phyloP scores from a whole-genome alignment of 2,797 vertebrate genomes.

The Poecilia picta region DNA sequence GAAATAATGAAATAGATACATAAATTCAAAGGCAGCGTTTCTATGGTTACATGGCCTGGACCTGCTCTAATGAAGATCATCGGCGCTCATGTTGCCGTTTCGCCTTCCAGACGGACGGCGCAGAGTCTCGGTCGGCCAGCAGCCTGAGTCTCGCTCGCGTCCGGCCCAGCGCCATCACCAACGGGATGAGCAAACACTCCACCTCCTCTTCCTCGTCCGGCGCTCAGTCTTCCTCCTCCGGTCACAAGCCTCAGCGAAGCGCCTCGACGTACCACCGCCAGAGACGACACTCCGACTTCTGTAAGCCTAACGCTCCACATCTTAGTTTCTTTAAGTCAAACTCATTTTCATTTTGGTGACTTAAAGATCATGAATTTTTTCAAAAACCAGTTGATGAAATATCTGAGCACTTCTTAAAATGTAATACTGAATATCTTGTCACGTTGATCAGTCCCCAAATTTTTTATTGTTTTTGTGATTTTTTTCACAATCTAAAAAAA shows the following conservation, averaged over 20 bases:
- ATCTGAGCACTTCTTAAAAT: too few species aligned
- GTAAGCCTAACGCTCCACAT: conserved; percentile 67
- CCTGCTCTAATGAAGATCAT: neutral
- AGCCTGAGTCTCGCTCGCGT: conserved; percentile 88
- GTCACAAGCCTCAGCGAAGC: conserved; percentile 87
- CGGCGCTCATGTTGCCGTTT: neutral
- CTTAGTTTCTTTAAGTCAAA: too few species aligned
- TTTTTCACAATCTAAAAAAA: too few species aligned
- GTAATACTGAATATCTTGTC: too few species aligned
- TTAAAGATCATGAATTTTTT: too few species aligned
- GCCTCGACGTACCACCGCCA: conserved; percentile 91
- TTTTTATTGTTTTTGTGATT: too few species aligned
- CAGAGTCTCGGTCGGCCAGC: conserved; percentile 83
- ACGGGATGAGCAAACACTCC: conserved; percentile 86
- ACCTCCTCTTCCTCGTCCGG: conserved; percentile 70
- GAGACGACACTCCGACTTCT: conserved; percentile 93
- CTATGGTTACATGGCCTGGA: neutral
- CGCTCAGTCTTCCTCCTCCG: conserved; percentile 72
- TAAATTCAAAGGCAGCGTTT: neutral
- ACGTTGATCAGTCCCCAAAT: too few species aligned
- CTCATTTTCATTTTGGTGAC: too few species aligned
- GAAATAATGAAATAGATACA: too few species aligned
- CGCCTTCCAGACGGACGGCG: conserved; percentile 73
- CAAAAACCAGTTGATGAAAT: too few species aligned
- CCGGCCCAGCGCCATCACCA: conserved; percentile 84